A percentile compares a stretch with the other conserved stretches of the same genome.
These are phyloP conservation scores for Plebejus argus DNA, from an alignment of 2,888 invertebrate species.

Conservation along the genomic window DNA sequence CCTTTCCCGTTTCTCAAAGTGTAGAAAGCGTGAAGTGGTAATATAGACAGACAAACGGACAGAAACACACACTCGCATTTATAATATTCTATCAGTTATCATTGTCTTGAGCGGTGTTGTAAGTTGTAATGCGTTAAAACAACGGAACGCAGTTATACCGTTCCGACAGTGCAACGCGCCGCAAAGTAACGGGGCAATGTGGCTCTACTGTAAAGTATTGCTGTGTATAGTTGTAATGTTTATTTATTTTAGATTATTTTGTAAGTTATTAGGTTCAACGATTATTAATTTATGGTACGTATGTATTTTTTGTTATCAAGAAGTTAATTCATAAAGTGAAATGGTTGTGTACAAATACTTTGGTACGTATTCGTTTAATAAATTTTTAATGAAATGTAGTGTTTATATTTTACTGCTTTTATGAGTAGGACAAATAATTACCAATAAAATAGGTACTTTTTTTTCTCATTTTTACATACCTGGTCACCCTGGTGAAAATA, in stretches of 20 bases:
- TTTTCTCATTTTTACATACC: too few relatives aligned
- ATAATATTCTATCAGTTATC: too few relatives aligned
- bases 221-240: not conserved
- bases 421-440: not conserved
- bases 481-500: too few relatives aligned
- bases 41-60: too few relatives aligned
- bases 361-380: not conserved
- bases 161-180: not conserved
- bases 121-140: not conserved
- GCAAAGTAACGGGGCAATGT: not conserved
- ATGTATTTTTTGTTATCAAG: not conserved
- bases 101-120: not conserved
- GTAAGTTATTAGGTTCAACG: not conserved
- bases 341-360: constrained; percentile 4
- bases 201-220: not conserved
- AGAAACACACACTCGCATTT: too few relatives aligned
- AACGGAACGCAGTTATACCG: not conserved
- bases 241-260: not conserved
- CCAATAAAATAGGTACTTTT: too few relatives aligned
- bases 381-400: not conserved
- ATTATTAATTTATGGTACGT: not conserved
- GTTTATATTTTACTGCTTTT: not conserved
- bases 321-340: not conserved
- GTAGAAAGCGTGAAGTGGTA: too few relatives aligned
- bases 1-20: too few relatives aligned